These are phyloP conservation scores for Drosophila rellima DNA, from an alignment of 2,888 invertebrate genomes.

Conservation along the genomic window DNA sequence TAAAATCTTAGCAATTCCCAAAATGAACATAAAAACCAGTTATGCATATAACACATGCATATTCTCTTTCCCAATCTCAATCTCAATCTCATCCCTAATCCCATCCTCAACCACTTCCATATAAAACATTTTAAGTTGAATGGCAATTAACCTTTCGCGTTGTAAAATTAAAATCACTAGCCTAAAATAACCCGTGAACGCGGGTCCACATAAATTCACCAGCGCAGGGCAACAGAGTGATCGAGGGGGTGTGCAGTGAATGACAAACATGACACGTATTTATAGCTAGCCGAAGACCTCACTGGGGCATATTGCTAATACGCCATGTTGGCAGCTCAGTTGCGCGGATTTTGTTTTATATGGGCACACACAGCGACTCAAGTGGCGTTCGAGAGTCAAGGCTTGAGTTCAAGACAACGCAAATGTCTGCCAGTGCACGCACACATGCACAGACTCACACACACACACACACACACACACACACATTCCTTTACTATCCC, in stretches of 20 bases:
- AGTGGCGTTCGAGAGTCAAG: slow-evolving; percentile 38
- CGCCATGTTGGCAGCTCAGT: slow-evolving; percentile 58
- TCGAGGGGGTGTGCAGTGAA: slow-evolving; percentile 4
- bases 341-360: slow-evolving; percentile 45
- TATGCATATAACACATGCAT: slow-evolving; percentile 41
- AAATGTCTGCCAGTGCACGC: slow-evolving; percentile 44
- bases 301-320: slow-evolving; percentile 71
- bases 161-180: slow-evolving; percentile 73
- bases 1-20: slow-evolving; percentile 71
- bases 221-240: background rate
- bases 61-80: background rate
- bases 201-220: slow-evolving; percentile 62
- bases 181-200: slow-evolving; percentile 66
- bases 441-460: slow-evolving; percentile 15
- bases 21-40: slow-evolving; percentile 61
- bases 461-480: slow-evolving; percentile 6
- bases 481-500: background rate
- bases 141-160: slow-evolving; percentile 73
- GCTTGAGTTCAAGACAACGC: slow-evolving; percentile 55
- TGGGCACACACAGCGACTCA: slow-evolving; percentile 24
- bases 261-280: slow-evolving; percentile 72
- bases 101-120: slow-evolving; percentile 6
- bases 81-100: background rate
- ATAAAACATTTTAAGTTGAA: slow-evolving; percentile 70
- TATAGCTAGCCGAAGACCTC: slow-evolving; percentile 72